A percentile compares a stretch with the other conserved stretches of the same genome.
phyloP scores from a whole-genome alignment of 2,888 invertebrate species.

The Lacanobia wlatinum region DNA sequence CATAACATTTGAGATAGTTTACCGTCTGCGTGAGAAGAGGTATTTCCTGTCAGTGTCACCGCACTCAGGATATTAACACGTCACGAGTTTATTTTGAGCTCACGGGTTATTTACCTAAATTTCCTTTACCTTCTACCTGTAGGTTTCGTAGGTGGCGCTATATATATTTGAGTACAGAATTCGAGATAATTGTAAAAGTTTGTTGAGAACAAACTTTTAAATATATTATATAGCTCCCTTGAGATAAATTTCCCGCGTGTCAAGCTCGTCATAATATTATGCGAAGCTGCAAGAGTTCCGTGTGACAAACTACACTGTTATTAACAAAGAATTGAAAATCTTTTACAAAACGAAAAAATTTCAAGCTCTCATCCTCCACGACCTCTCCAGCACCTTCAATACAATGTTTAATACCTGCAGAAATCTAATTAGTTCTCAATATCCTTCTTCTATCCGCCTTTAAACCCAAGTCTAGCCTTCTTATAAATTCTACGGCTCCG shows the following conservation, averaged over 20 bases:
- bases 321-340: no score
- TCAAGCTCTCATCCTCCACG: no score
- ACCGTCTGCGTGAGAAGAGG: background rate
- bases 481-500: slow-evolving; percentile 21
- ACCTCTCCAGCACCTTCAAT: background rate
- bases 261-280: no score
- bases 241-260: no score
- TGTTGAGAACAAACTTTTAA: no score
- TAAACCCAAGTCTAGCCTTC: background rate
- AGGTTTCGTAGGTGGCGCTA: no score
- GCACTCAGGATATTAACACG: slow-evolving; percentile 38
- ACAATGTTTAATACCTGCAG: slow-evolving; percentile 1
- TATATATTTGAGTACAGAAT: no score
- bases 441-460: slow-evolving; percentile 10
- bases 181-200: no score
- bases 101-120: slow-evolving; percentile 10
- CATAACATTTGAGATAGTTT: slow-evolving; percentile 9
- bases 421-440: slow-evolving; percentile 25
- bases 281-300: no score
- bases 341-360: no score
- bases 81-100: slow-evolving; percentile 27
- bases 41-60: slow-evolving; percentile 28
- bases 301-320: no score
- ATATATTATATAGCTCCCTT: no score
- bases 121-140: background rate